Conservation (phyloP, 2,888 invertebrate species). For the Agonopterix heracliana region DNA sequence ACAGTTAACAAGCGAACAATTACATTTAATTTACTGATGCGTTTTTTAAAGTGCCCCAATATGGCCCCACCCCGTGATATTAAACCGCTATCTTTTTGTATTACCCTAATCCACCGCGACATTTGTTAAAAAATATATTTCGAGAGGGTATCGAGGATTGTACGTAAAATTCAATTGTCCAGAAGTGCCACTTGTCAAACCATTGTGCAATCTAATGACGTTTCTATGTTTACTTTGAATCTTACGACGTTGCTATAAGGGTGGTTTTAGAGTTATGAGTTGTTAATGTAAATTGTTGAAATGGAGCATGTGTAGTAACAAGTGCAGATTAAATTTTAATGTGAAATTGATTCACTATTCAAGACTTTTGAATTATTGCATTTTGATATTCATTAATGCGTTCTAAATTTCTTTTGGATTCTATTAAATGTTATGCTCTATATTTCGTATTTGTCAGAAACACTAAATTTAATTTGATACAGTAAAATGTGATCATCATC, state of each 20-base stretch:
- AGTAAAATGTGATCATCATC: too few relatives aligned
- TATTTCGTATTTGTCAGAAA: too few relatives aligned
- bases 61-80: constrained; percentile 45
- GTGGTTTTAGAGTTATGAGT: too few relatives aligned
- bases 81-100: constrained; percentile 42
- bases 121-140: constrained; percentile 70
- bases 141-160: constrained; percentile 61
- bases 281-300: too few relatives aligned
- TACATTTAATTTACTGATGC: constrained; percentile 73
- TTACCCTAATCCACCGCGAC: constrained; percentile 55
- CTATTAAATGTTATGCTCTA: too few relatives aligned
- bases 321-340: constrained; percentile 20
- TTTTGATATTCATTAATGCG: constrained; percentile 2
- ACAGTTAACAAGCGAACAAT: constrained; percentile 72
- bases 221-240: too few relatives aligned
- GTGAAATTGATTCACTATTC: constrained; percentile 34
- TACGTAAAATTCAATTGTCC: constrained; percentile 64
- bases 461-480: too few relatives aligned
- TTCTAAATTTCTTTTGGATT: neutral
- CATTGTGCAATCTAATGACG: constrained; percentile 5
- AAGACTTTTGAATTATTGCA: constrained; percentile 18
- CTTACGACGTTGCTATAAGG: too few relatives aligned
- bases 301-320: constrained; percentile 8
- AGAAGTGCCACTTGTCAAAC: constrained; percentile 54
- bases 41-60: constrained; percentile 70